Conservation (phyloP, 2,113 vertebrate genomes). For the Pangasianodon gigas region DNA sequence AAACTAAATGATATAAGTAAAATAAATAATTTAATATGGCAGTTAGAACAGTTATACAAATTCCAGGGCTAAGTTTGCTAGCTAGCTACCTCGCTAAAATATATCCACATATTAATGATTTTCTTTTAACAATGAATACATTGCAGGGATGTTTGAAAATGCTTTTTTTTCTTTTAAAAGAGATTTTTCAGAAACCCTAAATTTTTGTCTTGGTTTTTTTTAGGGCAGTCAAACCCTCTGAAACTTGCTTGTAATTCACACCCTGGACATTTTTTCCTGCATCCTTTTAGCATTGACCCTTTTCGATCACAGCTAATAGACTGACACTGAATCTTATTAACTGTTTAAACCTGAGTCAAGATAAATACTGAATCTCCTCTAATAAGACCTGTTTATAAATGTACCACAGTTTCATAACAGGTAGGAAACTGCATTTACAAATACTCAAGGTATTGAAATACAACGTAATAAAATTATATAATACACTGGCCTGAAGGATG, state of each 20-base stretch:
- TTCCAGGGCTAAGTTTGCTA: background rate
- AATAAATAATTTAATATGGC: background rate
- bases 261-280: background rate
- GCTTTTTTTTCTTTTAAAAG: background rate
- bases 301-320: background rate
- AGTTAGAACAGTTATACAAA: background rate
- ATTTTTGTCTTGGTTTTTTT: background rate
- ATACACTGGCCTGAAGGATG: background rate
- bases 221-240: background rate
- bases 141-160: background rate
- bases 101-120: background rate
- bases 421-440: slow-evolving; percentile 10
- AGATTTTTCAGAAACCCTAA: background rate
- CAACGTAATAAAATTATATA: background rate
- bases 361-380: slow-evolving; percentile 3
- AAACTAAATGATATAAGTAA: background rate
- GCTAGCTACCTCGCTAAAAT: background rate
- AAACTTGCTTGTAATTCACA: background rate
- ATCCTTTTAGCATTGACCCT: background rate
- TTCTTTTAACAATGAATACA: background rate
- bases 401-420: background rate
- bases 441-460: slow-evolving; percentile 16
- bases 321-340: background rate
- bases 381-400: background rate
- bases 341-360: background rate